Evolutionary conservation across 1,140 invertebrate genomes (phyloP), one percentile per base, ranked within the genome.

Genomic region (Octopus bimaculoides): DNA sequence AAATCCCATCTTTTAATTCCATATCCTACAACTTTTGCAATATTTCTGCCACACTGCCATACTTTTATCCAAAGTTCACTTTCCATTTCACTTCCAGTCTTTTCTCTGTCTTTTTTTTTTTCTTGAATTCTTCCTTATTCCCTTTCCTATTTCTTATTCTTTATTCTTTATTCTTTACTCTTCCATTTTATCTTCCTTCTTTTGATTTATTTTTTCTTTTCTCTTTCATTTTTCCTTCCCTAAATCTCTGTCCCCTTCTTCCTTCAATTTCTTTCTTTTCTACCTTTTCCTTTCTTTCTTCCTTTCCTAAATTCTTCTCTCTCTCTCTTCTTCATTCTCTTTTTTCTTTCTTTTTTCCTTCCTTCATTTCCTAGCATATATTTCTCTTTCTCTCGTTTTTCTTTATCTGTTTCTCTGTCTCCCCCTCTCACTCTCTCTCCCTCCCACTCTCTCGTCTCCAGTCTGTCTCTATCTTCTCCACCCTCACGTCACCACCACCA

Each of bases 311-410:
- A 61, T 61, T 61, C 56, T 17, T 61, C 9, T 17, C 1, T 9
- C 56, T 10, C 9, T 10, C 1, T 10, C 56, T 61, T 61, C 14
- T 14, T 61, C 14, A 8, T 14, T 14, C 7, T 61, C 56, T 61
- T 61, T 61, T 61, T 61, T 61, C 56, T 61, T 61, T 61, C 56
- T 61, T 61, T 61, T 61, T 61, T 61, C 56, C 56, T 61, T 61
- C n/a, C n/a, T n/a, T n/a, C n/a, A n/a, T n/a, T n/a, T n/a, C n/a
- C n/a, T n/a, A n/a, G n/a, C 9, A 61, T 9, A 61, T 61, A 61
- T 61, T 61, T 10, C 17, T 17, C 26, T 41, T 41, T 41, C 26
- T 41, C 26, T 1, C 26, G 0, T 41, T 41, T 41, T 41, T 41
- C 26, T 41, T 41, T 41, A 41, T 41, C 26, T 41, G 26, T 41